Percentiles rank a stretch among this genome's conserved stretches.
phyloP scores from a whole-genome alignment of 2,888 invertebrate genomes.

The Sturmia bella region DNA sequence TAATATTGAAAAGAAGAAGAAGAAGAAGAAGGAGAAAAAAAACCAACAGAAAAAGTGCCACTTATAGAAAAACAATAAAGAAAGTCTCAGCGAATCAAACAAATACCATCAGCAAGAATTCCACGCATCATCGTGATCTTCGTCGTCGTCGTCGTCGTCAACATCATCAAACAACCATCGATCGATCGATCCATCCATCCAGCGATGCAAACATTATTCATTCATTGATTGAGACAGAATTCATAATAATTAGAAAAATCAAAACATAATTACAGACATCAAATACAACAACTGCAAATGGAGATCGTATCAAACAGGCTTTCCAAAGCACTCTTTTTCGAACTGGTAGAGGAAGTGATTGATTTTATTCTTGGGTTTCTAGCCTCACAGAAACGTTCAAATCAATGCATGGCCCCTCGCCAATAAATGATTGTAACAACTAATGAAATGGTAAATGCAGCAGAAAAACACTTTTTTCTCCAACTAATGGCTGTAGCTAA shows the following conservation, averaged over 20 bases:
- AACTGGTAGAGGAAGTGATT: neutral
- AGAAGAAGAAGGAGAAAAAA: too few species aligned
- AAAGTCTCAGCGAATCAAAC: constrained; percentile 55
- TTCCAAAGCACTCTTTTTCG: neutral
- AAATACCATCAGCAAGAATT: constrained; percentile 58
- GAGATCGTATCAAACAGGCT: constrained; percentile 4
- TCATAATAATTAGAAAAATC: constrained; percentile 54
- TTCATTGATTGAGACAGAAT: constrained; percentile 47
- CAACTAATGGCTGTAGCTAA: too few species aligned
- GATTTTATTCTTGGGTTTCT: neutral
- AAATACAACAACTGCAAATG: neutral
- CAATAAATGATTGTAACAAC: too few species aligned
- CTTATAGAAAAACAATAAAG: constrained; percentile 45
- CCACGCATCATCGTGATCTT: constrained; percentile 57
- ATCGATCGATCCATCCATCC: constrained; percentile 2
- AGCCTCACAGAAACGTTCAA: neutral
- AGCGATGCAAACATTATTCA: constrained; percentile 10
- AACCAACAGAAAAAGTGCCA: constrained; percentile 20
- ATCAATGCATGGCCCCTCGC: too few species aligned
- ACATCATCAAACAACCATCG: constrained; percentile 1
- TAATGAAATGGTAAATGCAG: too few species aligned
- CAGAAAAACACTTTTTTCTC: too few species aligned
- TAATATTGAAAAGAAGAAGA: constrained; percentile 22
- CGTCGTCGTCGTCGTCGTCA: neutral
- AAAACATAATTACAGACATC: constrained; percentile 32